A percentile compares a stretch with the other conserved stretches of the same genome.
phyloP scores from a whole-genome alignment of 2,888 invertebrate genomes.

The Ectobius pallidus region DNA sequence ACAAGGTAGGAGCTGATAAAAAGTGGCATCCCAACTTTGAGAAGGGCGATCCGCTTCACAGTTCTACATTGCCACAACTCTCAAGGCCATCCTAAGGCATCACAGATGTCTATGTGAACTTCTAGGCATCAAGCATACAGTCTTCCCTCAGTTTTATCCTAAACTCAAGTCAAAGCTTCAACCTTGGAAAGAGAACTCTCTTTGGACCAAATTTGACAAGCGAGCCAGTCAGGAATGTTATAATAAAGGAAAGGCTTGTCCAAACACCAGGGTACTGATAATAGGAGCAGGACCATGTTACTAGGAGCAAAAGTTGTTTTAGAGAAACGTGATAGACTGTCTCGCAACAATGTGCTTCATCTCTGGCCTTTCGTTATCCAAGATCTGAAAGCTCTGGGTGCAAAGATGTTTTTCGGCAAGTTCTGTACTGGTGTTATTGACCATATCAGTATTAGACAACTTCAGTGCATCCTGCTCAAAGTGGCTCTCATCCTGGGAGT shows the following conservation, averaged over 20 bases:
- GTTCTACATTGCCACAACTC: slow-evolving; percentile 88
- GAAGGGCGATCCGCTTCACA: too few relatives aligned
- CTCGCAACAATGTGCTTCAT: slow-evolving; percentile 96
- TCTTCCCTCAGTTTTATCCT: slow-evolving; percentile 85
- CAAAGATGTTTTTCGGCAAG: slow-evolving; percentile 98
- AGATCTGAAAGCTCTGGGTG: slow-evolving; percentile 90
- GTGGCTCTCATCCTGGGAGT: slow-evolving; percentile 93
- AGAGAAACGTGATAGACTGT: slow-evolving; percentile 93
- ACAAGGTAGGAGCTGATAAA: too few relatives aligned
- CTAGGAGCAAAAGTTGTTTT: slow-evolving; percentile 94
- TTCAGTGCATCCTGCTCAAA: slow-evolving; percentile 96
- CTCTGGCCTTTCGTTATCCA: slow-evolving; percentile 98
- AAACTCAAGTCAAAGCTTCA: slow-evolving; percentile 79
- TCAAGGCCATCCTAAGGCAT: slow-evolving; percentile 84
- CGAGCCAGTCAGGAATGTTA: slow-evolving; percentile 92
- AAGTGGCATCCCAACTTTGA: too few relatives aligned
- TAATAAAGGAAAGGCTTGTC: slow-evolving; percentile 81
- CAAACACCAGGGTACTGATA: slow-evolving; percentile 84
- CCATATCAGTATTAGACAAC: slow-evolving; percentile 95
- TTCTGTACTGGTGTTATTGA: slow-evolving; percentile 99
- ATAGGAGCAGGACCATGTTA: slow-evolving; percentile 96
- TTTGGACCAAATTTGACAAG: slow-evolving; percentile 97
- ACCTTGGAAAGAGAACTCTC: slow-evolving; percentile 94
- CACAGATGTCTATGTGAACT: slow-evolving; percentile 87
- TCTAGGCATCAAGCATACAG: slow-evolving; percentile 79